Base-by-base conservation (phyloP, 2,888 invertebrate genomes). In the Rhyacophila evoluta region DNA sequence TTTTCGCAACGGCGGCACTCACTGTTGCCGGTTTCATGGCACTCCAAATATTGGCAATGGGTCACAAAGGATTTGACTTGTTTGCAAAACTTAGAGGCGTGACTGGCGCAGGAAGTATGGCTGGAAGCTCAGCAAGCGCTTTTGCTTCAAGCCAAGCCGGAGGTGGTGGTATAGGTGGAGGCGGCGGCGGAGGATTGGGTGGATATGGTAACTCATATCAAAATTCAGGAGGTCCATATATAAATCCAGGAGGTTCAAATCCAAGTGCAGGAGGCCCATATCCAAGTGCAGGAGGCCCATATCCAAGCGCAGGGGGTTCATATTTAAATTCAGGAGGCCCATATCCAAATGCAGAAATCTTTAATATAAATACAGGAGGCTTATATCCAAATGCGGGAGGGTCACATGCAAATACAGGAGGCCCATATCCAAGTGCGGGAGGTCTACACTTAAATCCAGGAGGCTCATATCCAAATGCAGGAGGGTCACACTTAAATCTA, bases 161-260 rank as follows among this genome's bases (percentile, higher is more conserved):
- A 15, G 74, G 71, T 0, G 86, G 89, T 25, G 83, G 87, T 75
- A 85, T 85, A 25, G 90, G 88, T 0, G 88, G 91, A 78, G 89
- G 89, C 71, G 83, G 85, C 33, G 86, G 87, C 29, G 90, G 91
- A 0, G 89, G 91, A 28, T 88, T 87, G 39, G 85, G 84, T 6
- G 84, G 84, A 10, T 83, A 83, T 10, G 84, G 87, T 0, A 84
- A 85, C 5, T 86, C n/a, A n/a, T n/a, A n/a, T n/a, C n/a, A n/a
- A n/a, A n/a, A n/a, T n/a, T n/a, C n/a, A n/a, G 86, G 0, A 88
- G 88, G 29, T 33, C n/a, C 29, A 33, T 4, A 2, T 33, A 33
- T 33, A n/a, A n/a, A n/a, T n/a, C n/a, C n/a, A 6, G 87, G n/a
- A n/a, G n/a, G n/a, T n/a, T n/a, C n/a, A n/a, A n/a, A n/a, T 39